Base-by-base conservation (phyloP, 1,140 invertebrate species). In the Platyura marginata region DNA sequence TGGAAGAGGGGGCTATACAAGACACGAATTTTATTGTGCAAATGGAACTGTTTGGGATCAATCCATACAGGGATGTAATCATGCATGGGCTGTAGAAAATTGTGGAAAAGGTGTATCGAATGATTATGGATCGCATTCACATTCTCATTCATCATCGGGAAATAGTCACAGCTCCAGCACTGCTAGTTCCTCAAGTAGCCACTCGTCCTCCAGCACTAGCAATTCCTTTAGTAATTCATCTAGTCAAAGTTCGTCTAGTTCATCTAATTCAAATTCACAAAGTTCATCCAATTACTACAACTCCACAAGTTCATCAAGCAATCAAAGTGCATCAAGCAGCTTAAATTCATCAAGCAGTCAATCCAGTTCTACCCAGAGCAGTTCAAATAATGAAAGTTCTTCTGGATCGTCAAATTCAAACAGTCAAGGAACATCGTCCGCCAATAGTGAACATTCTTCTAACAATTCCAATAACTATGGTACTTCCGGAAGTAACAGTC, bases 21-120 rank as follows among this genome's bases (percentile, higher is more conserved):
- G 61, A 46, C 70, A 74, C 47, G 66, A 74, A 29, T 81, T 75
- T 50, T 64, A 61, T 34, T 81, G 77, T 56, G 74, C 67, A 2
- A 55, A 59, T 13, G 76, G 74, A 34, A 80, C 77, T 3, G 57
- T 66, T 21, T 69, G 65, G 64, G 63, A 66, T 48, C 56, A 65
- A 46, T 41, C 49, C 40, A 51, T 65, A 5, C 56, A 61, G 43
- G 66, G 62, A 4, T 68, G 66, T 43, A 55, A 56, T 40, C 37
- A 52, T 8, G 69, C 77, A 13, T 77, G 70, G 59, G 74, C 77
- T 50, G 61, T 65, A 23, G 49, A 66, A 8, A 54, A 63, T 25
- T 51, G 64, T 48, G 50, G 53, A 9, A 44, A 48, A 44, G 47
- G 4, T 21, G 29, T 45, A 35, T 33, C 33, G 21, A 32, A 43